Base-by-base conservation (phyloP, 2,113 vertebrate genomes). In the Hystrix brachyura region DNA sequence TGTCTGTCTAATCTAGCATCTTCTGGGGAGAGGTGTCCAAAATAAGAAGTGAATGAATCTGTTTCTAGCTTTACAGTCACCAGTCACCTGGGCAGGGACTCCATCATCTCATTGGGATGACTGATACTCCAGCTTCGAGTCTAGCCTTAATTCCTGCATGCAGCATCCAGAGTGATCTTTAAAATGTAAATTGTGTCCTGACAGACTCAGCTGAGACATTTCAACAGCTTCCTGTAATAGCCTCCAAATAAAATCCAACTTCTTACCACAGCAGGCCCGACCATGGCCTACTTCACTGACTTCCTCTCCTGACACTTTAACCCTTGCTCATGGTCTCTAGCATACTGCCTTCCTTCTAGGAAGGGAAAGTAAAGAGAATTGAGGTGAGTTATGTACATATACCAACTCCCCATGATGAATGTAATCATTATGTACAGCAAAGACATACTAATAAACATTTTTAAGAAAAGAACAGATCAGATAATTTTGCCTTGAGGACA, bases 161-260 rank as follows among this genome's bases (percentile, higher is more conserved):
- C 60, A 62, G 60, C 60, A 91, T 60, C 25, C 14, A 27, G 34
- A 67, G 46, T 53, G 32, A 79, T 80, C 62, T 86, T 71, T 91
- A 71, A 80, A 60, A 95, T 51, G 78, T 65, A 92, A 82, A 87
- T 43, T 29, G 53, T 72, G 53, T 53, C 55, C n/a, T 71, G 27
- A 81, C 19, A 95, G 43, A 87, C 69, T 53, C 23, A 80, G 18
- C 55, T 87, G 91, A 55, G 53, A 87, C 55, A 19, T 55, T 95
- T 29, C 78, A 81, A 23, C 32, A 18, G 53, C 25, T 69, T 69
- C 81, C 46, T 2, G 17, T 48, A 65, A 65, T 29, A 82, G 32
- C 80, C 57, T 74, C 64, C 81, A 72, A 46, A 55, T 80, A 71
- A 94, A 79, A 91, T n/a, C 17, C 57, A 29, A 38, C 89, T 91